These are phyloP conservation scores for Coreoperca whiteheadi DNA, from an alignment of 2,113 vertebrate species.

Conservation along the genomic window DNA sequence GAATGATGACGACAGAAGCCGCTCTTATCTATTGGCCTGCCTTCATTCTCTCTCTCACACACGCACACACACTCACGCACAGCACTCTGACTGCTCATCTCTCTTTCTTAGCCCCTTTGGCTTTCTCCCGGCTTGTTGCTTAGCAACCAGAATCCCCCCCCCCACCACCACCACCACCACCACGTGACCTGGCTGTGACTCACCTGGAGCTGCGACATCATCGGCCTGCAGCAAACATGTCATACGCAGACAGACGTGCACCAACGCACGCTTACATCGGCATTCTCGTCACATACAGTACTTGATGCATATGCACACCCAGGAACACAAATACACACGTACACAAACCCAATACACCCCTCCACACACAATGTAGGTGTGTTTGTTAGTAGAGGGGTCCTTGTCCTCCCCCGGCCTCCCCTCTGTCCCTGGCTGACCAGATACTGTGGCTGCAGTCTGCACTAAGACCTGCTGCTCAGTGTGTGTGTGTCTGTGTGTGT, in stretches of 20 bases:
- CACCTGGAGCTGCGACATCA: constrained; percentile 85
- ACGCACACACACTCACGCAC: constrained; percentile 36
- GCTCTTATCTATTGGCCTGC: constrained; percentile 72
- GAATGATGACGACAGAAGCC: constrained; percentile 77
- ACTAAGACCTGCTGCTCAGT: not conserved
- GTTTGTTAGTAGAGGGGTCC: not conserved
- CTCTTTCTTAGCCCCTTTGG: constrained; percentile 76
- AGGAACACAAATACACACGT: not conserved
- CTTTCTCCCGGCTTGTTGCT: constrained; percentile 84
- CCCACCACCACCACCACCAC: too few relatives aligned
- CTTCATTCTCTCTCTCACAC: constrained; percentile 28
- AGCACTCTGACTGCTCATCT: constrained; percentile 70
- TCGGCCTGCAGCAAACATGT: constrained; percentile 75
- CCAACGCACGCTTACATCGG: not conserved
- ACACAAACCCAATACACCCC: not conserved
- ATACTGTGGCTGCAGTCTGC: constrained; percentile 4
- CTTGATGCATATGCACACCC: not conserved
- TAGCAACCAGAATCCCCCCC: constrained; percentile 82
- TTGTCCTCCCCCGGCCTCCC: fast-evolving
- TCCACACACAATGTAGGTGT: not conserved
- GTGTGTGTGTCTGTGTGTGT: constrained; percentile 2
- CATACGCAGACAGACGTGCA: constrained; percentile 48
- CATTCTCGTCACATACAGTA: constrained; percentile 15
- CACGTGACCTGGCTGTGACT: constrained; percentile 87
- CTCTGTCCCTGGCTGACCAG: constrained; percentile 12